A percentile compares a stretch with the other conserved stretches of the same genome.
Conservation (phyloP, 1,140 invertebrate species). For the Drosophila bocki region DNA sequence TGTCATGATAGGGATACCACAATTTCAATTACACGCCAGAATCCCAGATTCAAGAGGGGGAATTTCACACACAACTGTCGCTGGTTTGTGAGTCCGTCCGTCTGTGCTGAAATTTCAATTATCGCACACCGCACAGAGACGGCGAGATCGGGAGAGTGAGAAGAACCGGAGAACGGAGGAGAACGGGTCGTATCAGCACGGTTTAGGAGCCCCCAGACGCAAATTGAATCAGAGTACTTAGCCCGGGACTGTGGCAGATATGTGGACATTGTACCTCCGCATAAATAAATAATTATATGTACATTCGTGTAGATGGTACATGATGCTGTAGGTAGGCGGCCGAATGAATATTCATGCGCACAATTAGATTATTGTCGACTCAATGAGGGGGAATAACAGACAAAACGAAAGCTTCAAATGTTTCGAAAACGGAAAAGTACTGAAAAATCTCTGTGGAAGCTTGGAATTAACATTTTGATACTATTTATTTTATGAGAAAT, state of each 20-base stretch:
- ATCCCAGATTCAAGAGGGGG: constrained; percentile 50
- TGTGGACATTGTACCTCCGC: constrained; percentile 45
- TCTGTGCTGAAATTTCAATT: constrained; percentile 62
- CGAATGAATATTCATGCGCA: constrained; percentile 58
- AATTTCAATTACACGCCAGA: constrained; percentile 67
- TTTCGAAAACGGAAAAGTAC: constrained; percentile 9
- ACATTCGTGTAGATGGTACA: constrained; percentile 9
- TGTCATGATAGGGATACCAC: constrained; percentile 78
- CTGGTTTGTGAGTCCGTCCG: constrained; percentile 2
- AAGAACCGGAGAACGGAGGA: constrained; percentile 1
- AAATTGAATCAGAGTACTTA: constrained; percentile 72
- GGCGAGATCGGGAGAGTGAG: constrained; percentile 6
- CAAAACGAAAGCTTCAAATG: constrained; percentile 4
- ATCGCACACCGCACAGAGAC: constrained; percentile 40
- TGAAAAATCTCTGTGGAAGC: constrained; percentile 3
- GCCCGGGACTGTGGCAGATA: constrained; percentile 30
- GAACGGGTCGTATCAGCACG: constrained; percentile 18
- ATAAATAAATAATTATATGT: constrained; percentile 37
- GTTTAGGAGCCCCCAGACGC: constrained; percentile 48
- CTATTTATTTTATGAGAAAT: neutral
- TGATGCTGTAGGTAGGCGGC: constrained; percentile 35
- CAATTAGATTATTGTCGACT: constrained; percentile 69
- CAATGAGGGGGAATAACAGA: constrained; percentile 41
- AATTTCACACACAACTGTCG: constrained; percentile 33
- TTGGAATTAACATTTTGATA: neutral